These are phyloP conservation scores for Mesoligia furuncula DNA, from an alignment of 2,888 invertebrate genomes.

Conservation along the genomic window DNA sequence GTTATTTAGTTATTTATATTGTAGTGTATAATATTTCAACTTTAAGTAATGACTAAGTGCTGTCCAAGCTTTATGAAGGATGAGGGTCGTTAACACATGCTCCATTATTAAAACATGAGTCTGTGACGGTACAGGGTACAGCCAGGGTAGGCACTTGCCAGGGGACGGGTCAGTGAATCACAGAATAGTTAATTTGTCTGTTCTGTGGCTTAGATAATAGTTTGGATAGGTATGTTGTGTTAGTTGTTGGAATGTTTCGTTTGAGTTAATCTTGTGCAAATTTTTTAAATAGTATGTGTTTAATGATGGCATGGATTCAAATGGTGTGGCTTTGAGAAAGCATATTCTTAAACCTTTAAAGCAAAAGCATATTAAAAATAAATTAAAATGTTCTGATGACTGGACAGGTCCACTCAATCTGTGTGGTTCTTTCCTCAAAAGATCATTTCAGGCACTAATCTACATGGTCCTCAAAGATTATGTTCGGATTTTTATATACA, in stretches of 20 bases:
- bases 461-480: too few species aligned
- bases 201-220: not conserved
- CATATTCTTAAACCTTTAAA: too few species aligned
- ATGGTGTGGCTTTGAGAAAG: not conserved
- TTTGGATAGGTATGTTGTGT: not conserved
- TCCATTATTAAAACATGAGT: constrained; percentile 43
- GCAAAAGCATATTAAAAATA: too few species aligned
- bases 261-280: not conserved
- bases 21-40: not conserved
- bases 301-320: not conserved
- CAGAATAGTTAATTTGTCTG: too few species aligned
- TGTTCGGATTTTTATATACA: too few species aligned
- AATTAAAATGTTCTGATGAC: too few species aligned
- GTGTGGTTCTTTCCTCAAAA: too few species aligned
- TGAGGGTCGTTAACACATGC: constrained; percentile 32
- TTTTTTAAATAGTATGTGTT: not conserved
- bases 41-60: constrained; percentile 29
- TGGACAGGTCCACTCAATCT: too few species aligned
- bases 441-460: too few species aligned
- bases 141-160: constrained; percentile 1
- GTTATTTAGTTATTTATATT: not conserved
- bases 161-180: not conserved
- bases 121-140: not conserved
- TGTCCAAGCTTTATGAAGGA: constrained; percentile 28
- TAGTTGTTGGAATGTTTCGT: constrained; percentile 4